These are phyloP conservation scores for Helicoverpa assulta DNA, from an alignment of 2,888 invertebrate species.

Conservation along the genomic window DNA sequence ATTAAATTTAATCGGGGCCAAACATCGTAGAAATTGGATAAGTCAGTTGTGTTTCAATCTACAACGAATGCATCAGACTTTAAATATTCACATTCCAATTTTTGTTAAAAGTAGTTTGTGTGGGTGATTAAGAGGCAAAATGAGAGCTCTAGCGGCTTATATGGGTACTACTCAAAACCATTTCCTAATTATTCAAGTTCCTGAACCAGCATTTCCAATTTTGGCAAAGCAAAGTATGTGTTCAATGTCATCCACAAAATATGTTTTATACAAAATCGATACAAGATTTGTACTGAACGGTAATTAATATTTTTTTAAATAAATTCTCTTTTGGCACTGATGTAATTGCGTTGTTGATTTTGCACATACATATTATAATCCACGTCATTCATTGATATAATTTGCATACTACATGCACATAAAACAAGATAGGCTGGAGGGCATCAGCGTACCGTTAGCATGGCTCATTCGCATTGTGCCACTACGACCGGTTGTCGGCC, in stretches of 20 bases:
- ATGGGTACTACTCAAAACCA: constrained; percentile 8
- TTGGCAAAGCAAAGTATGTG: background rate
- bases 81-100: constrained; percentile 31
- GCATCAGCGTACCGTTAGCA: constrained; percentile 74
- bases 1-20: constrained; percentile 2
- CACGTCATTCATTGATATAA: constrained; percentile 10
- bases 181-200: constrained; percentile 17
- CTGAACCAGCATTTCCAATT: constrained; percentile 5
- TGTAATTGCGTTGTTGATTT: background rate
- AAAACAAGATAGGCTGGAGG: constrained; percentile 63
- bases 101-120: constrained; percentile 37
- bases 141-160: constrained; percentile 16
- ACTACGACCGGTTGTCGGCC: constrained; percentile 83
- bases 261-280: no score
- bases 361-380: background rate
- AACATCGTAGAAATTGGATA: constrained; percentile 11
- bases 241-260: no score
- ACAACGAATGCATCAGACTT: constrained; percentile 2
- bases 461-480: constrained; percentile 77
- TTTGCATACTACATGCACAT: constrained; percentile 41
- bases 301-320: no score
- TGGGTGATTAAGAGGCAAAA: constrained; percentile 34
- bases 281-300: no score
- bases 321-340: background rate
- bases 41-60: constrained; percentile 11